These are phyloP conservation scores for Phlogophora meticulosa DNA, from an alignment of 2,888 invertebrate species.

Conservation along the genomic window DNA sequence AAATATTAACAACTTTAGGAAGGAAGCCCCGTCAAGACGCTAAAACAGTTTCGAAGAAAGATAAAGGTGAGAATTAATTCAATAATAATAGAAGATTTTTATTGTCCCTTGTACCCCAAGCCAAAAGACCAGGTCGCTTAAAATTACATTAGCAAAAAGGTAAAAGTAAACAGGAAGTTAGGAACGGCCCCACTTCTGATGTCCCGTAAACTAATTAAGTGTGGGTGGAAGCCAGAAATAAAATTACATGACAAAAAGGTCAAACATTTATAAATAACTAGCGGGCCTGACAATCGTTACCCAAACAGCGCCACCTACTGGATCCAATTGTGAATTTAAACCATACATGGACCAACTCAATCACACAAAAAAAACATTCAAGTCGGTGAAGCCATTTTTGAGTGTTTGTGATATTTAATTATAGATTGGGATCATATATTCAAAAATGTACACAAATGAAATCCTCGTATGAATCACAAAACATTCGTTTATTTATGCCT, in stretches of 20 bases:
- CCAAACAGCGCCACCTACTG: no score
- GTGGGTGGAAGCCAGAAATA: slow-evolving; percentile 33
- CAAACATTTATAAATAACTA: slow-evolving; percentile 2
- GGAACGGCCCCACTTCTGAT: slow-evolving; percentile 18
- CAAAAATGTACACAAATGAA: no score
- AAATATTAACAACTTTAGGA: slow-evolving; percentile 56
- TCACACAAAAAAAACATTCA: no score
- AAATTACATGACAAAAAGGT: slow-evolving; percentile 34
- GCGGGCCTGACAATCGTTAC: no score
- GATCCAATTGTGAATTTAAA: no score
- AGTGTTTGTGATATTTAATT: no score
- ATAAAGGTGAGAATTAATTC: slow-evolving; percentile 71
- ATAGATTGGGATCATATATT: slow-evolving; percentile 2
- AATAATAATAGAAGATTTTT: slow-evolving; percentile 39
- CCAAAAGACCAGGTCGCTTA: slow-evolving; percentile 10
- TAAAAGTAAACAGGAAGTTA: slow-evolving; percentile 37
- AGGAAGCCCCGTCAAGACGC: slow-evolving; percentile 60
- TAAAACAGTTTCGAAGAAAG: slow-evolving; percentile 69
- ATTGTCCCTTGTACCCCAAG: neutral
- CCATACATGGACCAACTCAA: no score
- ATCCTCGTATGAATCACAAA: no score
- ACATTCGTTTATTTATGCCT: slow-evolving; percentile 25
- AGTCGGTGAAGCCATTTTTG: no score
- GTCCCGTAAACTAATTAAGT: slow-evolving; percentile 27
- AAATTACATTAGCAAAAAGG: slow-evolving; percentile 37